phyloP scores from a whole-genome alignment of 1,140 invertebrate species.

The Ganaspis sp. region DNA sequence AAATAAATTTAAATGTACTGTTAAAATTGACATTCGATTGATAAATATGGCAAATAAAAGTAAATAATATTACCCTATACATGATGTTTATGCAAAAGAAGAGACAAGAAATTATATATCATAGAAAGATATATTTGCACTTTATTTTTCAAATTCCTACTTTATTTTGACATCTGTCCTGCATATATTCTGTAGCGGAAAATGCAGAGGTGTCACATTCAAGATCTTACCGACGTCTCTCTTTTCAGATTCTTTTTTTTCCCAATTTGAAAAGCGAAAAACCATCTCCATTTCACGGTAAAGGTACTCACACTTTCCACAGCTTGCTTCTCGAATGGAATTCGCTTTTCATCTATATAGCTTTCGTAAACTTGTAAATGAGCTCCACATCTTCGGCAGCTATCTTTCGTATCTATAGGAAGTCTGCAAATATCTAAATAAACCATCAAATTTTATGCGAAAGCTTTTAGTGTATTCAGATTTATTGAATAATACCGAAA shows the following conservation, averaged over 20 bases:
- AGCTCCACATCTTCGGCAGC: slow-evolving; percentile 8
- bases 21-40: neutral
- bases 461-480: neutral
- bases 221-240: neutral
- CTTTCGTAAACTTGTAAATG: slow-evolving; percentile 23
- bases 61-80: neutral
- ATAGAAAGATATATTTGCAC: slow-evolving; percentile 4
- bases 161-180: slow-evolving; percentile 9
- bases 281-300: neutral
- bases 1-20: slow-evolving; percentile 6
- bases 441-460: slow-evolving; percentile 10
- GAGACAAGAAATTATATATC: too few species aligned
- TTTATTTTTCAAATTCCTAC: neutral
- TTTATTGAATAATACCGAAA: neutral
- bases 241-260: neutral
- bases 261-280: neutral
- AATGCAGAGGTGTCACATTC: neutral
- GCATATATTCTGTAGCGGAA: neutral
- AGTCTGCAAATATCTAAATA: slow-evolving; percentile 5
- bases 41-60: neutral
- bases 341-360: slow-evolving; percentile 10
- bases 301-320: neutral
- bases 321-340: slow-evolving; percentile 8
- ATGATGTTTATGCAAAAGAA: neutral
- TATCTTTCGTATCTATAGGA: neutral